Base-by-base conservation (phyloP, 2,888 invertebrate species). In the Mythimna loreyi region DNA sequence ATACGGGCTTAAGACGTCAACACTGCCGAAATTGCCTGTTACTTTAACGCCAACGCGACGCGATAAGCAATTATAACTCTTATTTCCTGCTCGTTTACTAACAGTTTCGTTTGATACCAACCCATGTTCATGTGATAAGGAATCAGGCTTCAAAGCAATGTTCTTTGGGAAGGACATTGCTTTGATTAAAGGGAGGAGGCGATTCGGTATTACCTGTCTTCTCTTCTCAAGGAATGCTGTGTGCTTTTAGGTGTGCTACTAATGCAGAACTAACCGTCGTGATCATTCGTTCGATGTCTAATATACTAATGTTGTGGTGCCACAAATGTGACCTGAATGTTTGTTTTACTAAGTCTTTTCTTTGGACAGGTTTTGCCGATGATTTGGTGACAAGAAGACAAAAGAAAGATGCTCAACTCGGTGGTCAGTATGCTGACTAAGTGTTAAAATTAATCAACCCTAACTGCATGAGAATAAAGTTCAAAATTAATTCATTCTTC, bases 371-470 rank as follows among this genome's bases (percentile, higher is more conserved):
- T 90, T 95, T 96, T 93, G 95, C 95, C 85, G 96, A 96, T 85
- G 96, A 96, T 88, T 88, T 95, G 86, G 96, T 96, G 78, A 96
- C 95, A 36, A 92, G 96, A 89, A 92, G 96, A 90, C 96, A 95
- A 83, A 96, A 96, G 86, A 96, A 96, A 87, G 95, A 96, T 89
- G 94, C 96, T 82, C 96, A 94, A 89, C 90, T 96, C 80, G 96
- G 96, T 88, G 96, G 96, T 96, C 74, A 90, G 93, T 78, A 80
- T 56, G 28, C 43, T 53, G 55, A 53, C 55, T 28, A 28, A 57
- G 16, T 50, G 30, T 36, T 30, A 67, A 21, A 21, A 50, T 59
- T 30, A 43, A 50, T 21, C 19, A 36, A 43, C 49, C 28, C 19
- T 65, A 72, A 16, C 0, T 0, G 11, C 21, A 55, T 30, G 30